Evolutionary conservation across 2,797 vertebrate genomes (phyloP), one percentile per base, ranked within the genome.

Genomic region (Spea hammondii): DNA sequence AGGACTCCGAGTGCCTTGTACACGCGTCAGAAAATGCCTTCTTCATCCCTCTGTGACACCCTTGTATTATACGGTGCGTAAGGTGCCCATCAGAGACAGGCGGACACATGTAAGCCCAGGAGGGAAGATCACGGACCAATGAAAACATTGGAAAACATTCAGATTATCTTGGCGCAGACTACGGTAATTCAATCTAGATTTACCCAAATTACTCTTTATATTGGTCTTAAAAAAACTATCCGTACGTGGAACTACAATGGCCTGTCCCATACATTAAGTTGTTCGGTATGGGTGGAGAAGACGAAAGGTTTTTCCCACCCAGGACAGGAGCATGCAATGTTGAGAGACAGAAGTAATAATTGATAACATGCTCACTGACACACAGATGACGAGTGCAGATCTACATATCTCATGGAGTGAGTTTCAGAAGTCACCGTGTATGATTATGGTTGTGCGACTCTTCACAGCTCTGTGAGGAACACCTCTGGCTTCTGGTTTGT

Each of bases 341-440:
- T 57, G n/a, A 59, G 68, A 70, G 17, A 54, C 50, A 44, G 17
- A 14, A 59, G 32, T 59, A 78, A 51, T 13, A 47, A 47, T 73
- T 49, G 72, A 69, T 2, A 83, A 86, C 89, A 91, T 91, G 89
- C 89, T 86, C 71, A 70, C 60, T 48, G 73, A 79, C 76, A 84
- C 14, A 54, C 51, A 67, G 10, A 86, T 82, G 60, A 62, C 78
- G 62, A 77, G 50, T 66, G 59, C 48, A 65, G 11, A 54, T 44
- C 8, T 48, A 74, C 6, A 45, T 53, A 46, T 68, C 62, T 47
- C 8, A 10, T 13, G 14, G 12, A 59, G 4, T 44, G 67, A 59
- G 53, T 14, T 17, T 70, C 32, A 32, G 55, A 47, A 70, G 6
- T 53, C 44, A 48, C 32, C 8, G 12, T 64, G 49, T 32, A 65